phyloP scores from a whole-genome alignment of 2,888 invertebrate genomes.

The Drosophila meridiana region DNA sequence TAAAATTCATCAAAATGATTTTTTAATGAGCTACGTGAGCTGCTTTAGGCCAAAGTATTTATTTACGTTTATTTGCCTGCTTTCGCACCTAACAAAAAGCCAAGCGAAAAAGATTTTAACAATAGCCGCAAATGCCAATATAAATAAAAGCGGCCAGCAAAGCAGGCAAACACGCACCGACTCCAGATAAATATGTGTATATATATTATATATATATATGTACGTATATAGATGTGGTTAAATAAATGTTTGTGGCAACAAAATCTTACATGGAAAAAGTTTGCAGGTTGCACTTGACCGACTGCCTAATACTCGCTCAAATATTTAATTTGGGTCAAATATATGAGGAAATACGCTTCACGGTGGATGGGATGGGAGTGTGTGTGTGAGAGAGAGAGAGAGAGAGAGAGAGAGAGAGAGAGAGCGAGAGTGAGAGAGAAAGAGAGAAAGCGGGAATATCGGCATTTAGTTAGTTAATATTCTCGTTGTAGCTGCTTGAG shows the following conservation, averaged over 20 bases:
- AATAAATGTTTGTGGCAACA: conserved; percentile 16
- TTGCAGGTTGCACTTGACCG: neutral
- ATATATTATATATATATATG: neutral
- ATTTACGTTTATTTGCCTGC: conserved; percentile 53
- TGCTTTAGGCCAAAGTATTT: conserved; percentile 39
- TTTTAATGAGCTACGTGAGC: conserved; percentile 72
- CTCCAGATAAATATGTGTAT: neutral
- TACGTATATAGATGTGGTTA: neutral
- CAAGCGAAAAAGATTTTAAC: conserved; percentile 43
- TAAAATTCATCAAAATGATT: conserved; percentile 76
- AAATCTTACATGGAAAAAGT: conserved; percentile 34
- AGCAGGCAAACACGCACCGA: conserved; percentile 20
- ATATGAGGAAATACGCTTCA: neutral
- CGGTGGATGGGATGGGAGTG: no score
- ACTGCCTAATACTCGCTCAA: conserved; percentile 2
- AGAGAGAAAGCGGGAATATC: neutral
- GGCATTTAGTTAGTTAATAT: neutral
- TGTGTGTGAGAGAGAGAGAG: no score
- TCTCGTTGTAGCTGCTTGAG: neutral
- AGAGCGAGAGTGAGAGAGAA: neutral
- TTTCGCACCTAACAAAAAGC: conserved; percentile 69
- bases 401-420: neutral
- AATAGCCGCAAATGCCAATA: conserved; percentile 58
- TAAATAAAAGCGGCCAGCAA: conserved; percentile 56
- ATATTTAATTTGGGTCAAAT: neutral